Evolutionary conservation across 2,888 invertebrate genomes (phyloP), one percentile per base, ranked within the genome.

Genomic region (Polyploca ridens): DNA sequence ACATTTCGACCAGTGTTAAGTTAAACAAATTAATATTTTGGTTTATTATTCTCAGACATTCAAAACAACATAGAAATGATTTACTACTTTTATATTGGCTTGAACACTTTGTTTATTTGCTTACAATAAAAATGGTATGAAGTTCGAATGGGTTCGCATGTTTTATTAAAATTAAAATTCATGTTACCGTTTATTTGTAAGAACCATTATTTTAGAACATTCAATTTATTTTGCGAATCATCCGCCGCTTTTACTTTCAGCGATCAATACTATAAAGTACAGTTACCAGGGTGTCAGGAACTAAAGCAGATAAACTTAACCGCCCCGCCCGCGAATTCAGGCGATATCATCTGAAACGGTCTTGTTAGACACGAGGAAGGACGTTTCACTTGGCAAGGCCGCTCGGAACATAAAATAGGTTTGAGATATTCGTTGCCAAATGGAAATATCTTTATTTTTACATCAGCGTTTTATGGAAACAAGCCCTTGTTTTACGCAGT

Each of bases 31-130:
- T 44, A 44, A 44, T 44, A 13, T 6, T 44, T 19, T 19, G 41
- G 35, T 35, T 60, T 60, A 35, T 60, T 11, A 59, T 59, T 8
- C 38, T 60, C 16, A 19, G 4, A 38, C 38, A 35, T 19, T 60
- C 8, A 38, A 60, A 38, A 38, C 60, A 41, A 38, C 19, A 41
- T 60, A 38, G n/a, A 60, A 60, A 60, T 60, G 19, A 60, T 60
- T 60, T 38, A 60, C 38, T 10, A 8, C 16, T 8, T 60, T 16
- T 16, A 60, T 41, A 16, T 38, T 60, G 38, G 60, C 11, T 33
- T 35, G 2, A 59, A 14, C 16, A 19, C 41, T 41, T 16, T 60
- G 60, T 41, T 60, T 60, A 41, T 33, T 27, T 19, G n/a, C 16
- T 60, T 38, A 16, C 38, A 38, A n/a, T 11, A 6, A 46, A 19